Evolutionary conservation across 2,888 invertebrate genomes (phyloP).

Genomic region (Trilocha varians): DNA sequence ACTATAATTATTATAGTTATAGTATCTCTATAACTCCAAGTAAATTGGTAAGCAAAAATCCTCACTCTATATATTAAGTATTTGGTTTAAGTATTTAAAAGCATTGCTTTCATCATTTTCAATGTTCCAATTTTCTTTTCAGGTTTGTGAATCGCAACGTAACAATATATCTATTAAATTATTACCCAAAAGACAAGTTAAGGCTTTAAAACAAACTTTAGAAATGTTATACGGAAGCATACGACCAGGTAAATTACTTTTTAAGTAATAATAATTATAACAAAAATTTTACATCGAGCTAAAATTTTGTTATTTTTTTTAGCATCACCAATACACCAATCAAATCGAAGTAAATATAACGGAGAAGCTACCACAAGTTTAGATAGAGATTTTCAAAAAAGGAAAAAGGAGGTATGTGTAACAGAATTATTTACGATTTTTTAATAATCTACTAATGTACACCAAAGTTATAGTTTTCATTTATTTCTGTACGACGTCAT

Average conservation of each 20-base stretch:
- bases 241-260: conserved; percentile 44
- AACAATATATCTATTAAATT: conserved; percentile 82
- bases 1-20: too few relatives aligned
- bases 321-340: conserved; percentile 64
- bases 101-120: too few relatives aligned
- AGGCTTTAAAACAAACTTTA: conserved; percentile 84
- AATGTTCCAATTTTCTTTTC: conserved; percentile 19
- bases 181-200: conserved; percentile 89
- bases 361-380: conserved; percentile 78
- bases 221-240: conserved; percentile 81
- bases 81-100: too few relatives aligned
- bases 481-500: too few relatives aligned
- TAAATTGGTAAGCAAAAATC: too few relatives aligned
- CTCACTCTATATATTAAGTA: too few relatives aligned
- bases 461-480: too few relatives aligned
- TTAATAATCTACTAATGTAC: too few relatives aligned
- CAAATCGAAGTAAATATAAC: conserved; percentile 53
- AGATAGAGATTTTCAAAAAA: conserved; percentile 86
- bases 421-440: too few relatives aligned
- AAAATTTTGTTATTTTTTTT: conserved; percentile 10
- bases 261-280: background rate
- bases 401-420: conserved; percentile 81
- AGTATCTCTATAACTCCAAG: too few relatives aligned
- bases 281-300: background rate
- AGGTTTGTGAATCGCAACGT: conserved; percentile 90